Base-by-base conservation (phyloP, 2,113 vertebrate species). In the Callithrix jacchus region DNA sequence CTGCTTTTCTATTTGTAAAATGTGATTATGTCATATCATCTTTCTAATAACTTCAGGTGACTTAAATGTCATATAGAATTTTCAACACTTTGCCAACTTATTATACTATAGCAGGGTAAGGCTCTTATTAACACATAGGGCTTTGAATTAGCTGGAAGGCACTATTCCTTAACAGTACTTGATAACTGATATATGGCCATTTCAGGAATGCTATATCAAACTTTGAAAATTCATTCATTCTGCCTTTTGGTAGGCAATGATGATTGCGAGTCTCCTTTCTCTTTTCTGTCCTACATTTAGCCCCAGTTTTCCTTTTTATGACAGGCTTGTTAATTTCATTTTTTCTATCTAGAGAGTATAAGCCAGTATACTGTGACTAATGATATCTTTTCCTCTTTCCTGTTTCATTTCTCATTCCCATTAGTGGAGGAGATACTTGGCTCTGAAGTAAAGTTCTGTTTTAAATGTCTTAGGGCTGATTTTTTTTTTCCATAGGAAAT, bases 401-500 rank as follows among this genome's bases (percentile, higher is more conserved):
- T 71, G 76, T 92, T 93, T 95, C 66, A 88, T 96, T 87, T 97
- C 35, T 93, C 40, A 27, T 76, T 93, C 25, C 32, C 4, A 47
- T 93, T 40, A 45, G 25, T 85, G 14, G 58, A 68, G 35, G 11
- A 21, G 61, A 49, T 42, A 21, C 42, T 66, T 32, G 20, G 17
- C 70, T 93, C 76, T 91, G 21, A 47, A 95, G 79, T 66, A 79
- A 10, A 79, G 16, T 71, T 95, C 13, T 87, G 6, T 42, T 84
- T 96, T 58, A n/a, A 66, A 58, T 8, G 4, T 88, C 42, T 91
- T 89, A n/a, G 88, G 52, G 52, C 56, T 91, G 58, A 40, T 37
- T 47, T 95, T 87, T 70, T 40, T 40, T 71, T 83, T 73, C 45
- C 37, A 76, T 54, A 70, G 58, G 45, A 96, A 86, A 52, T 80